Evolutionary conservation across 2,888 invertebrate species (phyloP).

Genomic region (Conomelus anceps): DNA sequence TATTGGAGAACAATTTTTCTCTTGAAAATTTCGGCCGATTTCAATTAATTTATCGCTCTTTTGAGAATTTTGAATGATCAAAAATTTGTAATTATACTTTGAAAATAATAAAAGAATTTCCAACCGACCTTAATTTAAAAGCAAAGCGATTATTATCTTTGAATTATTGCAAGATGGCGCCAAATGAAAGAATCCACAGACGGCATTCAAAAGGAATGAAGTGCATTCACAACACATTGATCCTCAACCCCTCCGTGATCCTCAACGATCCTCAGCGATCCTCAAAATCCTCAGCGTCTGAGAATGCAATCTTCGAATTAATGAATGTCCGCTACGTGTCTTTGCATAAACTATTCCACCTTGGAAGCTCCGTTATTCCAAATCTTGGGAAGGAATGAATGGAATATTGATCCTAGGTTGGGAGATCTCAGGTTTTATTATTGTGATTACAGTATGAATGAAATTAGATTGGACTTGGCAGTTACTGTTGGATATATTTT

Average conservation of each 20-base stretch:
- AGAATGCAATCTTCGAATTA: background rate
- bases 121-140: background rate
- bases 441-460: background rate
- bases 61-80: too few species aligned
- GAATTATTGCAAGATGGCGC: background rate
- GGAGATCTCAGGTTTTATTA: background rate
- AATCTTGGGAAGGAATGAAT: background rate
- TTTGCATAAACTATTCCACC: background rate
- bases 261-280: background rate
- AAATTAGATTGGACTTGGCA: too few species aligned
- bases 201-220: background rate
- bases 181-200: background rate
- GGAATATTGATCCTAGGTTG: background rate
- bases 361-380: background rate
- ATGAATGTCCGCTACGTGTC: background rate
- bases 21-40: too few species aligned
- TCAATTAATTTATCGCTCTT: too few species aligned
- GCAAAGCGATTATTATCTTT: background rate
- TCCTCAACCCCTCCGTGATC: too few species aligned
- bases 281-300: background rate
- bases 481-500: background rate
- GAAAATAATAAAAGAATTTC: background rate
- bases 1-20: too few species aligned
- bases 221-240: too few species aligned
- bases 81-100: too few species aligned